phyloP scores from a whole-genome alignment of 2,888 invertebrate genomes.

The Brachypalpus laphriformis region DNA sequence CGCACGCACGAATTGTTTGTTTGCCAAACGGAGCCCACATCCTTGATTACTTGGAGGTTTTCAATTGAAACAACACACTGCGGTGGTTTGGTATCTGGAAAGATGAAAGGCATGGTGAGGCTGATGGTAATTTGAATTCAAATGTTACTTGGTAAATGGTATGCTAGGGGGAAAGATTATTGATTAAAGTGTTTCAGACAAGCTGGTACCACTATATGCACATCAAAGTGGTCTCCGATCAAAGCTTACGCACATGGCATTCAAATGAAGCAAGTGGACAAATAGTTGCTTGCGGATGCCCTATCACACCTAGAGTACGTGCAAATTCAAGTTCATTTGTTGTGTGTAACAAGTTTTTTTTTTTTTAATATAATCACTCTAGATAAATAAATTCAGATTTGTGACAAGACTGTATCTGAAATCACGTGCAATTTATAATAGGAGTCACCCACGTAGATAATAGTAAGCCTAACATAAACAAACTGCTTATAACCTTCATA shows the following conservation, averaged over 20 bases:
- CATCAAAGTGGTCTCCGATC: not conserved
- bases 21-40: conserved; percentile 80
- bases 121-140: not conserved
- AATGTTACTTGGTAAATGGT: not conserved
- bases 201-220: not conserved
- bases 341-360: not conserved
- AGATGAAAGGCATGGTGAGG: not conserved
- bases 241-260: not conserved
- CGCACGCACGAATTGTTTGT: conserved; percentile 78
- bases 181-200: too few species aligned
- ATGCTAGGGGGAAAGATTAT: too few species aligned
- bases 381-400: not conserved
- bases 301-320: not conserved
- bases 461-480: not conserved
- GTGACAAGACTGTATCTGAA: not conserved
- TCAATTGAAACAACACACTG: conserved; percentile 79
- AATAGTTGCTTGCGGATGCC: not conserved
- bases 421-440: not conserved
- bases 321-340: not conserved
- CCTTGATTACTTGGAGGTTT: conserved; percentile 73
- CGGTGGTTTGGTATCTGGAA: conserved; percentile 54
- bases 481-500: conserved; percentile 6
- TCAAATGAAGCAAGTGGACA: not conserved
- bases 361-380: not conserved
- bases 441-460: not conserved